Percentiles rank a stretch among this genome's conserved stretches.
Conservation (phyloP, 2,888 invertebrate genomes). For the Napeogenes inachia region DNA sequence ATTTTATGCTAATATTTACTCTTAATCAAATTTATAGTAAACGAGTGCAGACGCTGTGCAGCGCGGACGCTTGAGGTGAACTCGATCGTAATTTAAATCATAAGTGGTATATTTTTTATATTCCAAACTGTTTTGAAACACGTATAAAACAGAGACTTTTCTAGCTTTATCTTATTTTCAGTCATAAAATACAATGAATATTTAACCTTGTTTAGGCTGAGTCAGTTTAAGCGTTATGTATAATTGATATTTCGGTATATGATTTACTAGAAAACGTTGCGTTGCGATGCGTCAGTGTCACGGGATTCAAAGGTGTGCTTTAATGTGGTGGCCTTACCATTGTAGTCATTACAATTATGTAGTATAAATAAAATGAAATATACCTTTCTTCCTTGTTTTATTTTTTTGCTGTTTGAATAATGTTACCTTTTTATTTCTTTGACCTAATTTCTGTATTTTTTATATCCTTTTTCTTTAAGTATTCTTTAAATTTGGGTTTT, state of each 20-base stretch:
- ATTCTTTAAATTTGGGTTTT: too few relatives aligned
- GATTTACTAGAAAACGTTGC: slow-evolving; percentile 14
- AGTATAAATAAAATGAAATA: too few relatives aligned
- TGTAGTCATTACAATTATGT: neutral
- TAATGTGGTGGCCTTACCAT: slow-evolving; percentile 24
- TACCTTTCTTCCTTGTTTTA: too few relatives aligned
- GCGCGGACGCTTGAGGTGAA: slow-evolving; percentile 15
- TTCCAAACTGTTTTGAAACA: too few relatives aligned
- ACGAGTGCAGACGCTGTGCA: slow-evolving; percentile 14
- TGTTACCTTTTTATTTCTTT: too few relatives aligned
- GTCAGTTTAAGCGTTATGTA: neutral
- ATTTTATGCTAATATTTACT: slow-evolving; percentile 21
- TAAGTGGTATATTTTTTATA: neutral
- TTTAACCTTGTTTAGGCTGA: too few relatives aligned
- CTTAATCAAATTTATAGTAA: slow-evolving; percentile 21
- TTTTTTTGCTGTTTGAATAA: too few relatives aligned
- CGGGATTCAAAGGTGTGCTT: slow-evolving; percentile 46
- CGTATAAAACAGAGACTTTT: too few relatives aligned
- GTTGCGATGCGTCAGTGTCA: slow-evolving; percentile 34
- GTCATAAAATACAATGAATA: too few relatives aligned
- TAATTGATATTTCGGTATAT: slow-evolving; percentile 3
- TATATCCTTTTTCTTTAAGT: too few relatives aligned
- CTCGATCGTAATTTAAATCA: slow-evolving; percentile 9
- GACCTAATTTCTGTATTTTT: too few relatives aligned
- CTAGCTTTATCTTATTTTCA: too few relatives aligned